These are phyloP conservation scores for Diadumene lineata DNA, from an alignment of 92 coral and sea anemone species.

Conservation along the genomic window DNA sequence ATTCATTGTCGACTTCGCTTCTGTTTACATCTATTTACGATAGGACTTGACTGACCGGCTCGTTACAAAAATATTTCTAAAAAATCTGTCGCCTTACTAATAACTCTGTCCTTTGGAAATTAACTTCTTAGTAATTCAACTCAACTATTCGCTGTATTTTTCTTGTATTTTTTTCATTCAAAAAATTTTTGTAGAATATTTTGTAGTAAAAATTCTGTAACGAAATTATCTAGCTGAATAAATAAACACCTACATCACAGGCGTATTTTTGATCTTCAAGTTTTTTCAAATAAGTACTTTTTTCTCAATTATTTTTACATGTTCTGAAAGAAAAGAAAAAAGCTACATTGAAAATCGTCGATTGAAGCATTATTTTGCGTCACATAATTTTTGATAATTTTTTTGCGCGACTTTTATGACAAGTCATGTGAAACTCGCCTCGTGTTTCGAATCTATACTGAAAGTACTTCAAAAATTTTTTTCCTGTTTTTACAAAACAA, in stretches of 20 bases:
- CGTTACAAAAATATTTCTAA: constrained; percentile 19
- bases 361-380: neutral
- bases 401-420: constrained; percentile 23
- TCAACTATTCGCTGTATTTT: neutral
- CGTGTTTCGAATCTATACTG: constrained; percentile 64
- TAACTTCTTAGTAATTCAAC: neutral
- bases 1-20: constrained; percentile 43
- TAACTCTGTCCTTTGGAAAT: constrained; percentile 6
- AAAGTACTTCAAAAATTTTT: constrained; percentile 42
- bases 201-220: constrained; percentile 52
- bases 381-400: constrained; percentile 24
- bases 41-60: constrained; percentile 27
- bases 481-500: constrained; percentile 22
- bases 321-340: neutral
- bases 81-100: constrained; percentile 15
- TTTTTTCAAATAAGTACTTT: constrained; percentile 27
- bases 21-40: constrained; percentile 53
- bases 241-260: constrained; percentile 62
- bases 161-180: neutral
- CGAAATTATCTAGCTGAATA: constrained; percentile 73
- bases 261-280: constrained; percentile 20
- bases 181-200: constrained; percentile 64
- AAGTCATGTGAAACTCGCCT: constrained; percentile 72
- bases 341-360: neutral
- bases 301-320: constrained; percentile 20